A percentile compares a stretch with the other conserved stretches of the same genome.
Evolutionary conservation across 2,888 invertebrate genomes (phyloP).

Genomic region (Heliconius hortense): DNA sequence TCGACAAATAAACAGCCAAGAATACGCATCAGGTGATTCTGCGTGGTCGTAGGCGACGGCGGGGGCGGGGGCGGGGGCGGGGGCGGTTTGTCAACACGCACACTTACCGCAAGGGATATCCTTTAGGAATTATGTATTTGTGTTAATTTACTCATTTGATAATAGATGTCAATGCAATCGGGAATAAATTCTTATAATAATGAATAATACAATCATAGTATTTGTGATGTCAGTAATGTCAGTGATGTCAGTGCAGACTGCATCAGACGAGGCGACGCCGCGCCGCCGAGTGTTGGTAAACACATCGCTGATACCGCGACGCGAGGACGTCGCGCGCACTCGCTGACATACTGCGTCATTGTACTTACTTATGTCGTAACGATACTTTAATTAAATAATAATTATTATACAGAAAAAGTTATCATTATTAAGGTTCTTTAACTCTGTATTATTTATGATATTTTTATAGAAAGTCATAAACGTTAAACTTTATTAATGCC

Average conservation of each 20-base stretch:
- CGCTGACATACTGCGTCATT: not conserved
- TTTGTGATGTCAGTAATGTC: not conserved
- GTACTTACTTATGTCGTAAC: no score
- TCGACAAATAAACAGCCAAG: not conserved
- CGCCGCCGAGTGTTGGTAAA: conserved; percentile 4
- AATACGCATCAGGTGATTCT: not conserved
- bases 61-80: not conserved
- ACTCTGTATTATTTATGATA: no score
- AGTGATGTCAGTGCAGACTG: not conserved
- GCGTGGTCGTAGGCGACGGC: not conserved
- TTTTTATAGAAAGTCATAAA: not conserved
- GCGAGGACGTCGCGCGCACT: not conserved
- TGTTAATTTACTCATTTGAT: no score
- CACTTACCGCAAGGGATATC: no score
- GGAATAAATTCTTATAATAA: not conserved
- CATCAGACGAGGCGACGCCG: not conserved
- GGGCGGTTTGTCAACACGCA: not conserved
- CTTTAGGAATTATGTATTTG: no score
- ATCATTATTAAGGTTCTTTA: not conserved
- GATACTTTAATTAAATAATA: no score
- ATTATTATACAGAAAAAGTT: no score
- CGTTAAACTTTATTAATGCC: not conserved
- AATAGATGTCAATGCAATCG: no score
- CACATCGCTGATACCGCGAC: conserved; percentile 9
- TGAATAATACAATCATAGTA: not conserved